Evolutionary conservation across 2,888 invertebrate species (phyloP).

Genomic region (Caenorhabditis sp.): DNA sequence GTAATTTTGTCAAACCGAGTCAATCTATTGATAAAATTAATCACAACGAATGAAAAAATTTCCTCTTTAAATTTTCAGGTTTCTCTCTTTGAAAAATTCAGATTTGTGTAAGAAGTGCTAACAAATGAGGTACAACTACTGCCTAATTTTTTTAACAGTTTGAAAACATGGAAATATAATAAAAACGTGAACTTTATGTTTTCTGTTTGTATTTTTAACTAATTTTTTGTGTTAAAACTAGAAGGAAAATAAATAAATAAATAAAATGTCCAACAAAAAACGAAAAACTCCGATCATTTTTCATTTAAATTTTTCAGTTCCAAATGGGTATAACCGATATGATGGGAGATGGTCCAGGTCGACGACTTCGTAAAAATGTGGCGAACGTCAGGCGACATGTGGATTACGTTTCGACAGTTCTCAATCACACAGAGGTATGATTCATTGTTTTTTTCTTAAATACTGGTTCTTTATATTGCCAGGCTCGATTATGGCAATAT

Average conservation of each 20-base stretch:
- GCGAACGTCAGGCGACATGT: slow-evolving; percentile 70
- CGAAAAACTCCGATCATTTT: not conserved
- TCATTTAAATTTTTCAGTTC: slow-evolving; percentile 15
- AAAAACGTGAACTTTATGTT: not conserved
- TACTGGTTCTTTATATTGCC: slow-evolving; percentile 42
- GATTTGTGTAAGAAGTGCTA: no score
- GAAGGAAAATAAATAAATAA: no score
- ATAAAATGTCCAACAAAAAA: no score
- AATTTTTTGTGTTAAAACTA: not conserved
- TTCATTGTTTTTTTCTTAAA: not conserved
- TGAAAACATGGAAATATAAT: no score
- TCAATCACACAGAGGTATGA: slow-evolving; percentile 65
- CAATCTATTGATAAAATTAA: no score
- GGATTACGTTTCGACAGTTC: slow-evolving; percentile 67
- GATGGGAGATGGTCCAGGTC: slow-evolving; percentile 63
- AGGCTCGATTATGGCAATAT: slow-evolving; percentile 93
- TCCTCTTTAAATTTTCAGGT: no score
- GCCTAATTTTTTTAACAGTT: no score
- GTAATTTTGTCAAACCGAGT: no score
- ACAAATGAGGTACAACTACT: no score
- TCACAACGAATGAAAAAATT: no score
- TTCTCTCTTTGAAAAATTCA: no score
- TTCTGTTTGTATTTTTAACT: not conserved
- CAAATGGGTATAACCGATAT: slow-evolving; percentile 23
- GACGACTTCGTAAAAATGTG: slow-evolving; percentile 69